Base-by-base conservation (phyloP, 2,113 vertebrate genomes). In the Percopsis transmontana region DNA sequence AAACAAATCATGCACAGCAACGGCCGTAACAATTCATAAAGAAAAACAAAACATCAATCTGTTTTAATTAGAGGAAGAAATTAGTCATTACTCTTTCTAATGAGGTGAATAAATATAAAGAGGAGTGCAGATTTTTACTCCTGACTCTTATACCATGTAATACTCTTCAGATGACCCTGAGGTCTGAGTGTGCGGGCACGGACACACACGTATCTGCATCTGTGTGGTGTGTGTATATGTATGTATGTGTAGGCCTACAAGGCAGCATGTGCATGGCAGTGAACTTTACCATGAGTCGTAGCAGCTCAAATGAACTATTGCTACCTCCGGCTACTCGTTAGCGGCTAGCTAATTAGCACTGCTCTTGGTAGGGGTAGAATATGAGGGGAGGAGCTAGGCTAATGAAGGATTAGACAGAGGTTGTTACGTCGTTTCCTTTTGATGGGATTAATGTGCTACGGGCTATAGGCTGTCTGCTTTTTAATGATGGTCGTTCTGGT, bases 331-430 rank as follows among this genome's bases (percentile, higher is more conserved):
- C 76, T 66, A 86, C 80, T 88, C 77, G 83, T 89, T 89, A 87
- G 83, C 45, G 62, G 77, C 63, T 64, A 81, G 69, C 76, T 90
- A 90, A 92, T 91, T 89, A 86, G 77, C 83, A 62, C 52, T 68
- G 76, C 68, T 77, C 70, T 72, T 15, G 62, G 53, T 33, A 7
- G 65, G 61, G 68, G 47, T 51, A 59, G 61, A 77, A 73, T 85
- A 68, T 77, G 84, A 76, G 61, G 83, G 88, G 90, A 69, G 89
- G 88, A 88, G 84, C 76, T 72, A 84, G 68, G 77, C 77, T 89
- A 88, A 90, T 90, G 87, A 87, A 70, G 87, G 85, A 91, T 89
- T 88, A 90, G 76, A 85, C 84, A 79, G 80, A 82, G 79, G 81
- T 85, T 86, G 85, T 85, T 86, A 87, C 80, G 64, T 86, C 64